Evolutionary conservation across 2,888 invertebrate species (phyloP), one percentile per base, ranked within the genome.

Genomic region (Cistogaster globosa): DNA sequence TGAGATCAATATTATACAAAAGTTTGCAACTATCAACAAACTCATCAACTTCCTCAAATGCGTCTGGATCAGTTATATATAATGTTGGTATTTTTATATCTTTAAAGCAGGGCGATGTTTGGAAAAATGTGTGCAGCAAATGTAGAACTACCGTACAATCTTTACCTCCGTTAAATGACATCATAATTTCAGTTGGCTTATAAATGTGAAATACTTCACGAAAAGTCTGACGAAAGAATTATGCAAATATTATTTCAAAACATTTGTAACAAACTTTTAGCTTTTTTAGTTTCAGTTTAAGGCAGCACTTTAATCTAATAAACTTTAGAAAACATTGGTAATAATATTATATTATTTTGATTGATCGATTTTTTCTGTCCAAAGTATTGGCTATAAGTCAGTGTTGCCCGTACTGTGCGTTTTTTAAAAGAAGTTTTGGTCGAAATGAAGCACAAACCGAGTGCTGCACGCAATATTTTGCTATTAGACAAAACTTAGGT

Each of bases 161-260:
- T 93, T 99, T 99, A 1, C 99, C 99, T 5, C 99, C 99, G 91
- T 99, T 99, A 92, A 99, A 99, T 36, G 98, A 97, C 42, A 99
- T 91, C 89, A 98, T 97, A 18, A 98, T 93, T 92, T 97, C 96
- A 75, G 96, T 94, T 22, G 95, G 91, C n/a, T 94, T 93, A 91
- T 95, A 97, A 68, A 93, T 90, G 62, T 93, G 91, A 88, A 96
- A 94, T 84, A 95, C 95, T 90, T 94, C 91, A 89, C 93, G 93
- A 74, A 96, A 93, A 82, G 94, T 11, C 65, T 72, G 32, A 32
- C 32, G 11, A 36, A 12, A 32, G 14, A 11, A 4, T 42, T 16
- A 26, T n/a, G 22, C 16, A 8, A 22, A 1, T 1, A 36, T 32
- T 53, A 12, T 3, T 20, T 53, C 9, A 20, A 53, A 20, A 57